Evolutionary conservation across 2,888 invertebrate genomes (phyloP).

Genomic region (Sinotaia quadrata): DNA sequence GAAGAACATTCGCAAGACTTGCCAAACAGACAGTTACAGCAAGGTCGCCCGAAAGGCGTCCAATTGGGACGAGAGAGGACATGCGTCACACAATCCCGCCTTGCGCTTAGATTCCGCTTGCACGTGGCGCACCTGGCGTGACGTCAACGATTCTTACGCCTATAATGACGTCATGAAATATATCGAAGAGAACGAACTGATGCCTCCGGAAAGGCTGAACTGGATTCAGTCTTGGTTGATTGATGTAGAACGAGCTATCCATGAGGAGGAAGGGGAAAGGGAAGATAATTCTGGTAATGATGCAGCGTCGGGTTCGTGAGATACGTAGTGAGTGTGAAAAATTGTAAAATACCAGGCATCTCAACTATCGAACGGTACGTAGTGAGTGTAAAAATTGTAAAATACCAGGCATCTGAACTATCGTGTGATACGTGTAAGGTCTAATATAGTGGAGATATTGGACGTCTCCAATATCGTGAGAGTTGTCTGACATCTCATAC

Average conservation of each 20-base stretch:
- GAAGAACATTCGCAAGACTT: background rate
- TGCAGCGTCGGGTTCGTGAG: too few species aligned
- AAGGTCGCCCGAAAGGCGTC: background rate
- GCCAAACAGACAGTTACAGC: background rate
- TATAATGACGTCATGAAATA: slow-evolving; percentile 67
- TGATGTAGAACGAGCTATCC: slow-evolving; percentile 54
- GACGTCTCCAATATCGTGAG: too few species aligned
- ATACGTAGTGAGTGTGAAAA: too few species aligned
- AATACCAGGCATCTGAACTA: too few species aligned
- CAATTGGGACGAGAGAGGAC: background rate
- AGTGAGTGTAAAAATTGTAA: too few species aligned
- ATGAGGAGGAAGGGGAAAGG: background rate
- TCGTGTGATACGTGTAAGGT: too few species aligned
- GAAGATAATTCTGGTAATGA: too few species aligned
- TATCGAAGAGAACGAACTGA: slow-evolving; percentile 67
- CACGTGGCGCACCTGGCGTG: slow-evolving; percentile 65
- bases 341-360: too few species aligned
- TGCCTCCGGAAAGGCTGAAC: slow-evolving; percentile 59
- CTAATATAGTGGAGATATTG: too few species aligned
- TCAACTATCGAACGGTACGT: too few species aligned
- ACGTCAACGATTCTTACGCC: slow-evolving; percentile 66
- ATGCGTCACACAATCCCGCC: background rate
- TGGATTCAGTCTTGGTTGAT: slow-evolving; percentile 63
- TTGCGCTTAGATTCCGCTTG: slow-evolving; percentile 28
- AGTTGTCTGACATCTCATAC: too few species aligned